Evolutionary conservation across 2,888 invertebrate species (phyloP), one percentile per base, ranked within the genome.

Genomic region (Caenorhabditis sulstoni): DNA sequence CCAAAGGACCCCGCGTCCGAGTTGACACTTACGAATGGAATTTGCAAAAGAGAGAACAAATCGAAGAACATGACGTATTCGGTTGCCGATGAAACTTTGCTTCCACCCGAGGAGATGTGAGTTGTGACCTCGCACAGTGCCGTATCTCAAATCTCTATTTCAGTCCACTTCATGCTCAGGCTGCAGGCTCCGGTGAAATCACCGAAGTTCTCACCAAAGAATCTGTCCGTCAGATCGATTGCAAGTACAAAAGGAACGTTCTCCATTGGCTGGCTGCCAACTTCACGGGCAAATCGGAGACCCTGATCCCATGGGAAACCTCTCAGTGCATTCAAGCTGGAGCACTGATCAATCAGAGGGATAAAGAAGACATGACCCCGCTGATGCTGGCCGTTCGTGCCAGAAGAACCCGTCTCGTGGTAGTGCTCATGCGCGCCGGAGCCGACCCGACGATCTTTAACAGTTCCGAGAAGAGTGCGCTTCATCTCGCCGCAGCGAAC

Each of bases 391-490:
- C 80, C 0, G 80, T 74, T 1, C 52, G 41, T 11, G 55, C 80
- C 5, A 41, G 57, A n/a, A 45, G 80, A 11, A 16, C 44, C 14
- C 47, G 62, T 3, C 23, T 80, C 14, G 65, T 44, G 3, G 37
- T 52, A 0, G 12, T 71, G 0, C 16, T 80, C 22, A 20, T 80
- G 45, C 20, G 14, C 3, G 45, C 12, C 3, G 75, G 75, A 11
- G 75, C 59, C n/a, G 52, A 85, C 62, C 85, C 85, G n/a, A 81
- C 78, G 3, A 79, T 84, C 22, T 55, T 75, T 57, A 83, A 86
- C 70, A 70, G 58, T 1, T 66, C 62, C 16, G 81, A 81, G 16
- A 52, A 81, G 14, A 82, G 80, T 8, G 79, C 83, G 18, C 81
- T 88, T 16, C 85, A 86, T 55, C 71, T 78, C 37, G 85, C 87